Evolutionary conservation across 2,113 vertebrate genomes (phyloP), one percentile per base, ranked within the genome.

Genomic region (Platichthys flesus): DNA sequence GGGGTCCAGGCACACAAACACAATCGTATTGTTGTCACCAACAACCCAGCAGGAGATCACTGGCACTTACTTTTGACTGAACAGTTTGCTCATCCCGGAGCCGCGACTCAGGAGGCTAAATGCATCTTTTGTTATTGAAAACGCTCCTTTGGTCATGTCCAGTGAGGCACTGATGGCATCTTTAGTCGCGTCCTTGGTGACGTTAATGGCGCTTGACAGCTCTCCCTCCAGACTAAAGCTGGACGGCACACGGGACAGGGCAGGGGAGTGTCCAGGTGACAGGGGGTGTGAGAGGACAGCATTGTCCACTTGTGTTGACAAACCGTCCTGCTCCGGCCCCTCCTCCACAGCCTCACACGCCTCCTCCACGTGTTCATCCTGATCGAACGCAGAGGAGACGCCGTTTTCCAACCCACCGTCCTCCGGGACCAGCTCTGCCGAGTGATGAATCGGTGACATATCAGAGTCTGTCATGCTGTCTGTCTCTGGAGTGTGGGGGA

Each of bases 71-170:
- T 94, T 98, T 84, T 95, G 89, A 12, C 94, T 89, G 80, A 96
- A 97, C 76, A 98, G 81, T 78, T 96, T 98, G 92, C 97, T 96
- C 96, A 99, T 89, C 65, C 96, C 97, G 1, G 96, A 97, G 35
- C 96, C 96, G 12, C 95, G 92, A 87, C 97, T 96, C 85, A 98
- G 89, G 37, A 95, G 88, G 89, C 95, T 98, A 82, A 99, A 95
- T 73, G 96, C 97, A 0, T 98, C 97, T 90, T 96, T 98, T 9
- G 97, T 99, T 57, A 98, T 91, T 26, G 96, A 97, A 89, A 99
- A 93, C 0, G 97, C 97, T 84, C 97, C 97, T 88, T 98, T 99
- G 85, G 97, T 99, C 87, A 99, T 92, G 85, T 96, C 97, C 96
- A 98, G 91, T 0, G 97, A 98, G 67, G 93, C 95, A 0, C 94